phyloP scores from a whole-genome alignment of 1,140 invertebrate species.

The Cydia splendana region DNA sequence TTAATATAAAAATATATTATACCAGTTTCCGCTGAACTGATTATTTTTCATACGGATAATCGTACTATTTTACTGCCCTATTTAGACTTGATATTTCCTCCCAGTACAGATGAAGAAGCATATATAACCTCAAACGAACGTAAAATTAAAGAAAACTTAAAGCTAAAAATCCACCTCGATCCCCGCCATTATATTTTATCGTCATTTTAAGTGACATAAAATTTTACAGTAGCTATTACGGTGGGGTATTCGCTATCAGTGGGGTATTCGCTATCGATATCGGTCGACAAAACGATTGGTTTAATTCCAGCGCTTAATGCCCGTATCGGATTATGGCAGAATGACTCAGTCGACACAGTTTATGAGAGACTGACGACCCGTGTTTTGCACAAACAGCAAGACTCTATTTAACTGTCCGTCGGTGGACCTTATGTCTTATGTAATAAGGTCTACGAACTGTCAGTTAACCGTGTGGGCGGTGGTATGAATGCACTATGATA shows the following conservation, averaged over 20 bases:
- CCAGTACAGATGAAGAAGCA: background rate
- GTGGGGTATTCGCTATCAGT: background rate
- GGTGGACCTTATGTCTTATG: no score
- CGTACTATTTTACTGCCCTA: no score
- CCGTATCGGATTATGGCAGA: slow-evolving; percentile 41
- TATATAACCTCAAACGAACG: background rate
- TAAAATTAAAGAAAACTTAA: background rate
- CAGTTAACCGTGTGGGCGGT: no score
- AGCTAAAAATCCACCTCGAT: background rate
- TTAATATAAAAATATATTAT: no score
- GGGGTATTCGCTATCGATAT: background rate
- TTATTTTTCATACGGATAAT: no score
- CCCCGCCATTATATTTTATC: slow-evolving; percentile 13
- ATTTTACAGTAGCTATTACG: slow-evolving; percentile 11
- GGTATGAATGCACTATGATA: no score
- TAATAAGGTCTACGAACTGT: no score
- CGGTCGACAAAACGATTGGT: slow-evolving; percentile 38
- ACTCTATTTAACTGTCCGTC: no score
- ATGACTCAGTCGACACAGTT: slow-evolving; percentile 46
- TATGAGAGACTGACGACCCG: slow-evolving; percentile 37
- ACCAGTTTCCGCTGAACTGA: no score
- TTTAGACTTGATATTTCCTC: no score
- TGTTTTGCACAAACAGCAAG: no score
- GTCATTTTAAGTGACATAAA: slow-evolving; percentile 4
- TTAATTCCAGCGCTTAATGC: slow-evolving; percentile 62